Conservation (phyloP, 2,797 vertebrate species). For the Pangasius djambal region DNA sequence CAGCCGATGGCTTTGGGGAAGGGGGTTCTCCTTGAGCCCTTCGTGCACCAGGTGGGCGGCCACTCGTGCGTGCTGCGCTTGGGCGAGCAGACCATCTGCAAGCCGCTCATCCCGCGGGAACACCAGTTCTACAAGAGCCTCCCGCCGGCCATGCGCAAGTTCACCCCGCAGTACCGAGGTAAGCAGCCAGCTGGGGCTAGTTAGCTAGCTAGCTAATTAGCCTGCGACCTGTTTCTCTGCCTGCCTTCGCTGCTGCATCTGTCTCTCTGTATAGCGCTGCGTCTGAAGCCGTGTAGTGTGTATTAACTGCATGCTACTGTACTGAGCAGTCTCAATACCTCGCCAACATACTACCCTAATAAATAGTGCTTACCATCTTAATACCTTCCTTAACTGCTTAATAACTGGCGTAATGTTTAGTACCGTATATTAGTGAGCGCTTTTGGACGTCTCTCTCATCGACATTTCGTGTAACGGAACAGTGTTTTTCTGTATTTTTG, state of each 20-base stretch:
- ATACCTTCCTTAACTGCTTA: too few relatives aligned
- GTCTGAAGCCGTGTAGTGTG: background rate
- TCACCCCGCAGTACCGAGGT: slow-evolving; percentile 98
- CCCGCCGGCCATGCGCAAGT: slow-evolving; percentile 93
- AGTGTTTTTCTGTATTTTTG: background rate
- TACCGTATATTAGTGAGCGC: background rate
- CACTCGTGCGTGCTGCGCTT: slow-evolving; percentile 98
- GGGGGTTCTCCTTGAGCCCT: slow-evolving; percentile 96
- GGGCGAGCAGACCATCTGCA: slow-evolving; percentile 97
- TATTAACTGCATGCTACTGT: background rate
- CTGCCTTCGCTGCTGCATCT: background rate
- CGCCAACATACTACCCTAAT: background rate
- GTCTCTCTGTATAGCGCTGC: background rate
- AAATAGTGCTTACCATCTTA: background rate
- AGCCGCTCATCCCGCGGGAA: slow-evolving; percentile 95
- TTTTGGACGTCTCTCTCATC: too few relatives aligned
- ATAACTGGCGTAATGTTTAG: background rate
- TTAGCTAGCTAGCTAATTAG: background rate
- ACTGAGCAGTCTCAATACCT: background rate
- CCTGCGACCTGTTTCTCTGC: background rate
- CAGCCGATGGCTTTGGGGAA: slow-evolving; percentile 79
- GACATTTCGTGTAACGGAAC: background rate
- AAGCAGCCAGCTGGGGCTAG: slow-evolving; percentile 63
- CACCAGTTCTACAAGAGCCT: slow-evolving; percentile 99
- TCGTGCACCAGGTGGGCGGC: slow-evolving; percentile 98